phyloP scores from a whole-genome alignment of 2,797 vertebrate genomes.

The Molossus molossus region DNA sequence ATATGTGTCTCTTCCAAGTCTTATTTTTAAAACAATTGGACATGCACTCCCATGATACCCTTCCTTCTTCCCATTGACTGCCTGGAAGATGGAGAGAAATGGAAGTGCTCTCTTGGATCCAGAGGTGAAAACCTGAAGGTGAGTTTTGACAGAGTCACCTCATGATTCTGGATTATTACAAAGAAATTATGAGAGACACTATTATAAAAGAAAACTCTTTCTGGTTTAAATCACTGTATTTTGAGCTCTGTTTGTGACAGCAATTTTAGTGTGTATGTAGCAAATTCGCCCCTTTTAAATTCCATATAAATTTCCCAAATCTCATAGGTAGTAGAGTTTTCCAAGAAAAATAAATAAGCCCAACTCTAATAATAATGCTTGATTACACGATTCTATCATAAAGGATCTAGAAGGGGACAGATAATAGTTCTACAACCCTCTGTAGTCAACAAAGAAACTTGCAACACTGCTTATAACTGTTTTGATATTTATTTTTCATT shows the following conservation, averaged over 20 bases:
- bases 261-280: not conserved
- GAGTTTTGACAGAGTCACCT: not conserved
- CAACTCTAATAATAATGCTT: constrained; percentile 56
- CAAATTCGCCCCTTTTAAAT: not conserved
- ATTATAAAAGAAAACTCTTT: not conserved
- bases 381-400: constrained; percentile 43
- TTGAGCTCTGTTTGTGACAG: constrained; percentile 24
- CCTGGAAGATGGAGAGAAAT: constrained; percentile 11
- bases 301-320: not conserved
- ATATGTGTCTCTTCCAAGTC: not conserved
- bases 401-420: not conserved
- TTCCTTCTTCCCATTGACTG: constrained; percentile 2
- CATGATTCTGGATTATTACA: not conserved
- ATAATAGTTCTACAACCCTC: constrained; percentile 43
- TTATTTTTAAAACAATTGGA: constrained; percentile 31
- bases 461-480: not conserved
- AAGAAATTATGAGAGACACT: not conserved
- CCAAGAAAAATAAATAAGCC: constrained; percentile 37
- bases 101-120: not conserved
- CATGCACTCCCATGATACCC: not conserved
- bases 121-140: not conserved
- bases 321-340: constrained; percentile 38
- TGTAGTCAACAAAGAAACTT: constrained; percentile 25
- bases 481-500: constrained; percentile 21
- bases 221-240: constrained; percentile 36